Conservation (phyloP, 1,140 invertebrate genomes). For the Antheraea pernyi region DNA sequence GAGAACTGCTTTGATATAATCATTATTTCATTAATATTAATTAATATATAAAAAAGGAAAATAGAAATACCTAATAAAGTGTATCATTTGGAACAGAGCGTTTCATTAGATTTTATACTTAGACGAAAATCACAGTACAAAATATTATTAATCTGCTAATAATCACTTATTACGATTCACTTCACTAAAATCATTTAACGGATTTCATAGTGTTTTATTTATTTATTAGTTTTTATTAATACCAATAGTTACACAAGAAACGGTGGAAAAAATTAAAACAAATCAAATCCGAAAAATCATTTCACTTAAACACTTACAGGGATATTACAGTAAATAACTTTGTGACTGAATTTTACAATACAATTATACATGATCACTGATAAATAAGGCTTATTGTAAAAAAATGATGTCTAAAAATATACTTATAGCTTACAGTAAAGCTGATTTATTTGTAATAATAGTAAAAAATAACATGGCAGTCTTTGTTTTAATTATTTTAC, state of each 20-base stretch:
- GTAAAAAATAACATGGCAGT: conserved; percentile 78
- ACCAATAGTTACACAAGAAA: neutral
- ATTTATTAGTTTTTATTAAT: neutral
- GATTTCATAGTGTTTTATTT: neutral
- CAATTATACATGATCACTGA: neutral
- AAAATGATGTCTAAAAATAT: conserved; percentile 13
- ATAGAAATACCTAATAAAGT: neutral
- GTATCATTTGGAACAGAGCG: neutral
- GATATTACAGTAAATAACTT: conserved; percentile 21
- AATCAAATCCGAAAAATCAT: neutral
- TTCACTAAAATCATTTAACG: neutral
- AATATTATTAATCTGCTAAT: neutral
- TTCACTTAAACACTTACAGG: conserved; percentile 4
- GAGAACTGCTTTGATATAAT: too few relatives aligned
- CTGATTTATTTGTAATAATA: conserved; percentile 66
- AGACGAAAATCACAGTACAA: conserved; percentile 65
- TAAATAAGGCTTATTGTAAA: neutral
- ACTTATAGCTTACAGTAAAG: conserved; percentile 75
- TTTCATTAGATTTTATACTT: conserved; percentile 34
- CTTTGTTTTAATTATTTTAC: conserved; percentile 74
- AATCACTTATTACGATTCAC: conserved; percentile 1
- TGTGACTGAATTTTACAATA: conserved; percentile 30
- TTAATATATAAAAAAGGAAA: too few relatives aligned
- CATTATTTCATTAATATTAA: neutral
- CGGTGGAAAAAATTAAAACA: neutral